These are phyloP conservation scores for Craseonycteris thonglongyai DNA, from an alignment of 2,113 vertebrate species.

Conservation along the genomic window DNA sequence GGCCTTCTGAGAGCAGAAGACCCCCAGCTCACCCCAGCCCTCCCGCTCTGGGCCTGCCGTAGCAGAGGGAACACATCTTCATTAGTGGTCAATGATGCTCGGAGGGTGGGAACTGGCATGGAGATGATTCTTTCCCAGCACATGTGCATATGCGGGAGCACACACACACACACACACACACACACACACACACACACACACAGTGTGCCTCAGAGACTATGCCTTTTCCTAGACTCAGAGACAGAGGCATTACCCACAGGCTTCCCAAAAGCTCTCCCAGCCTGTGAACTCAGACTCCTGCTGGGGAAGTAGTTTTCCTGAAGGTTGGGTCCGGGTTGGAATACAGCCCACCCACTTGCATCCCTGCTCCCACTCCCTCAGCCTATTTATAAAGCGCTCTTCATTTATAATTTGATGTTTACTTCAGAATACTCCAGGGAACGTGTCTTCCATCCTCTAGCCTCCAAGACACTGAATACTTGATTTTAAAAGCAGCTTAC, in stretches of 20 bases:
- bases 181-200: background rate
- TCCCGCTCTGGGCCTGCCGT: fast-evolving
- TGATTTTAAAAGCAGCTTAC: constrained; percentile 47
- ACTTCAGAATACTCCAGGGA: constrained; percentile 43
- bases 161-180: too few species aligned
- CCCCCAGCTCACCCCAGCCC: too few species aligned
- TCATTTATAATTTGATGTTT: constrained; percentile 48
- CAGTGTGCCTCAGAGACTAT: background rate
- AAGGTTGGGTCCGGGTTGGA: background rate
- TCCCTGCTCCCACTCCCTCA: background rate
- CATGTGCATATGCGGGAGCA: too few species aligned
- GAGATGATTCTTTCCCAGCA: background rate
- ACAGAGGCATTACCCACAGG: background rate
- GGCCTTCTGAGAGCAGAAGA: background rate
- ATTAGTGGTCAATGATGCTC: fast-evolving
- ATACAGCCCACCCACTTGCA: background rate
- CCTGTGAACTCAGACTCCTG: background rate
- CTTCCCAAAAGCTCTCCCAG: background rate
- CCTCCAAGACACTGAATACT: constrained; percentile 48
- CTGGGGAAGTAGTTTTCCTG: background rate
- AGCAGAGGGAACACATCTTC: background rate
- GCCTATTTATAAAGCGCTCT: constrained; percentile 34
- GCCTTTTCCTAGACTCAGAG: background rate
- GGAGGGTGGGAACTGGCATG: background rate
- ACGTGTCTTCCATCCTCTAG: constrained; percentile 15